Evolutionary conservation across 2,113 vertebrate species (phyloP), one percentile per base, ranked within the genome.

Genomic region (Philantomba maxwellii): DNA sequence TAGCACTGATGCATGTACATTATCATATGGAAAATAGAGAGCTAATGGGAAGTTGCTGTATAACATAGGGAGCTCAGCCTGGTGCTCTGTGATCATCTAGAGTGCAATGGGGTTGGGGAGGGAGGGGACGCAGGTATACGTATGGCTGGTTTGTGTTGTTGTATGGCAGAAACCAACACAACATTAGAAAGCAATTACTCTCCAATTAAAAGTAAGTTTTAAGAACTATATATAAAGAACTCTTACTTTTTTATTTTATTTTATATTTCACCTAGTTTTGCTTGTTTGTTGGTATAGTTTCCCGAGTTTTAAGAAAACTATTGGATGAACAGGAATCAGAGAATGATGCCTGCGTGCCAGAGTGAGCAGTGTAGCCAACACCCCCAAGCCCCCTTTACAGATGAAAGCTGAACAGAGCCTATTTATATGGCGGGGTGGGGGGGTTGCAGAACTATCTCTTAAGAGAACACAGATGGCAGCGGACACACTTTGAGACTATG

Each of bases 381-480:
- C 33, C 39, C n/a, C n/a, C 3, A 1, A 7, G 4, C 57, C 25
- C n/a, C 15, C 28, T 73, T 66, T 36, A 25, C 8, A 30, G 66
- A 81, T 11, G 9, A 73, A 64, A 11, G 78, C 66, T 82, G 84
- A 90, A 51, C 3, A 45, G 73, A 93, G 43, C 1, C 58, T 55
- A 10, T 87, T 36, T 55, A 49, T 62, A 45, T n/a, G 39, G 6
- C 0, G 2, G 7, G 25, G 51, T 11, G 1, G 45, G 8, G 51
- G 16, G 23, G 8, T 1, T 4, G 10, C 10, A 89, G 51, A 36
- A 62, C 77, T 64, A 36, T 85, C 70, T 82, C 70, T 89, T 64
- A 64, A 83, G 51, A 45, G 87, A 73, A 73, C 85, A 95, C 94
- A 97, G 98, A 93, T 96, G 97, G 94, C 85, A 86, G 57, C 70